Evolutionary conservation across 1,140 invertebrate genomes (phyloP).

Genomic region (Probaryconus sp.): DNA sequence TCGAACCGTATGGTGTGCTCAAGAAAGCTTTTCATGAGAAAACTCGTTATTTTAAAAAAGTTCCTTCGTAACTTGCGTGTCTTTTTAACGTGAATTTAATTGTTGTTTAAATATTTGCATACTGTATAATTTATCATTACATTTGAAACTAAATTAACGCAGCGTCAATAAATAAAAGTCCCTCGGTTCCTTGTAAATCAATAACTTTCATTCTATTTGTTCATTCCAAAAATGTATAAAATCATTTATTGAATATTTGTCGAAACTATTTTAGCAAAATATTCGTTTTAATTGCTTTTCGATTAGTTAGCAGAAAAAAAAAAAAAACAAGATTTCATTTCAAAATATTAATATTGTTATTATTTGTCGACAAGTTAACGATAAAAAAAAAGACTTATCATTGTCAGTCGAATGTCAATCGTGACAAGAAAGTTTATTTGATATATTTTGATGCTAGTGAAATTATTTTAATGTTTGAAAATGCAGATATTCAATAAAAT

Average conservation of each 20-base stretch:
- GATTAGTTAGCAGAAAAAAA: no score
- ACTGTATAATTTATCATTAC: slow-evolving; percentile 7
- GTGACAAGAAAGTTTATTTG: slow-evolving; percentile 28
- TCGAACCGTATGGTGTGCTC: slow-evolving; percentile 19
- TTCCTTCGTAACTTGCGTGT: not conserved
- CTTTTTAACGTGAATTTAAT: not conserved
- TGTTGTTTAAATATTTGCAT: slow-evolving; percentile 41
- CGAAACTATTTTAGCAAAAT: no score
- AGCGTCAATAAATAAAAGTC: no score
- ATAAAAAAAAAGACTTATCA: slow-evolving; percentile 7
- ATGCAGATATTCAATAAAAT: slow-evolving; percentile 47
- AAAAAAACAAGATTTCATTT: no score
- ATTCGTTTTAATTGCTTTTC: no score
- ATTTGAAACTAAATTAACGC: no score
- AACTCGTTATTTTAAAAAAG: slow-evolving; percentile 17
- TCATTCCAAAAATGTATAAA: no score
- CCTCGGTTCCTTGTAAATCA: no score
- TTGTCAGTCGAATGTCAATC: slow-evolving; percentile 18
- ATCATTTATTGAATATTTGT: no score
- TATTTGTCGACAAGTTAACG: slow-evolving; percentile 17
- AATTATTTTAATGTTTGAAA: slow-evolving; percentile 51
- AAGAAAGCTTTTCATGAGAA: slow-evolving; percentile 15
- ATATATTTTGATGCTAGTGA: slow-evolving; percentile 28
- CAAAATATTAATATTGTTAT: no score
- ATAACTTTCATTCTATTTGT: no score